Evolutionary conservation across 2,113 vertebrate species (phyloP), one percentile per base, ranked within the genome.

Genomic region (Prunella fulvescens): DNA sequence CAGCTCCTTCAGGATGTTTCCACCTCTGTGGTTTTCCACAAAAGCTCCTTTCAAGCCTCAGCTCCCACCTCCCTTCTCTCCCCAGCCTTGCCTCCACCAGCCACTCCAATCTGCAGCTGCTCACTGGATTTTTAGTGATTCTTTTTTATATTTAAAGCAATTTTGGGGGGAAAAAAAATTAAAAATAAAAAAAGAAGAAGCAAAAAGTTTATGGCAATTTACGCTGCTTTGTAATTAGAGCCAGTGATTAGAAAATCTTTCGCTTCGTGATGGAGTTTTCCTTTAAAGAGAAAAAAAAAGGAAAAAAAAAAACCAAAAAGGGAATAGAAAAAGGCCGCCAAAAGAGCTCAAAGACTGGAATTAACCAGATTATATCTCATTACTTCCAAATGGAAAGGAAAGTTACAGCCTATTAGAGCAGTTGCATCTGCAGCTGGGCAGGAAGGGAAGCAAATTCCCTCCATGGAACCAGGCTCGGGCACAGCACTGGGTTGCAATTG

Each of bases 331-430:
- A 95, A 76, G 95, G 92, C 93, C 79, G 79, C 84, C 93, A 93
- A 96, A 96, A 95, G 95, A 97, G 94, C 95, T 96, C 91, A 93
- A 97, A 97, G 90, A 91, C 96, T 97, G 93, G 96, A 97, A 97
- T 97, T 97, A 97, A 97, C 95, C 95, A 97, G 96, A 97, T 97
- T 97, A 97, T 95, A 96, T 97, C 96, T 97, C 96, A 96, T 97
- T 97, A 97, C 93, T 96, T 96, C 94, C 93, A 97, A 97, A 97
- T 96, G 96, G 95, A 83, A 96, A 94, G 72, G 66, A 92, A 93
- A 95, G 92, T 92, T 93, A 61, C 86, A 92, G 88, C 81, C 57
- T 96, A 95, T 93, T 92, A 87, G 94, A 96, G 95, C 90, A 19
- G 51, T 89, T 86, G 86, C 95, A 96, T 96, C 96, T 97, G 96